phyloP scores from a whole-genome alignment of 2,113 vertebrate species.

The Actenoides lindsayi region DNA sequence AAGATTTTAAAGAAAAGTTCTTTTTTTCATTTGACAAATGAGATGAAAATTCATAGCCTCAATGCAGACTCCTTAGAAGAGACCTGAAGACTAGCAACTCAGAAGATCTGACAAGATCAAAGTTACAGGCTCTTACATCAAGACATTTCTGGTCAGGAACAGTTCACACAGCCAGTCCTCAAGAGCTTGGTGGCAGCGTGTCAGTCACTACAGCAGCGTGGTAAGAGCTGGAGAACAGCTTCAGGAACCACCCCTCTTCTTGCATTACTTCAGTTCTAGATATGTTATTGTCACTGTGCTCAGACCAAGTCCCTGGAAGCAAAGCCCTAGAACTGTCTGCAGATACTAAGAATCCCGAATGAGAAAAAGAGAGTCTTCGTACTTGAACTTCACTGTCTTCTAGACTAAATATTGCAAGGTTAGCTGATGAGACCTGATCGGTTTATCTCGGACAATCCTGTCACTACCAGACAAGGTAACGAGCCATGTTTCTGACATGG shows the following conservation, averaged over 20 bases:
- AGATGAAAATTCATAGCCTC: neutral
- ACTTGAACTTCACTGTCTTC: neutral
- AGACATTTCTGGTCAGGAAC: neutral
- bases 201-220: fast-evolving
- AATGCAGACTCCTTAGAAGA: neutral
- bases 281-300: neutral
- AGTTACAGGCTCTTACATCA: neutral
- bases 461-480: neutral
- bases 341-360: neutral
- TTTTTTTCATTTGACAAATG: neutral
- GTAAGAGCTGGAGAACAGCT: neutral
- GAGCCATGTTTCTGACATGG: neutral
- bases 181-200: fast-evolving
- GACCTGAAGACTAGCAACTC: neutral
- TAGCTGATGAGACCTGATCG: neutral
- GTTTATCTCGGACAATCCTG: neutral
- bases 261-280: neutral
- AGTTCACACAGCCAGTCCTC: neutral
- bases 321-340: neutral
- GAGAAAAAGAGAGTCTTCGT: neutral
- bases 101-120: neutral
- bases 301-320: neutral
- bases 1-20: neutral
- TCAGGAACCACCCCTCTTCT: neutral
- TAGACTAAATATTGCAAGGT: neutral